Conservation (phyloP, 2,113 vertebrate genomes). For the Hassar affinis region DNA sequence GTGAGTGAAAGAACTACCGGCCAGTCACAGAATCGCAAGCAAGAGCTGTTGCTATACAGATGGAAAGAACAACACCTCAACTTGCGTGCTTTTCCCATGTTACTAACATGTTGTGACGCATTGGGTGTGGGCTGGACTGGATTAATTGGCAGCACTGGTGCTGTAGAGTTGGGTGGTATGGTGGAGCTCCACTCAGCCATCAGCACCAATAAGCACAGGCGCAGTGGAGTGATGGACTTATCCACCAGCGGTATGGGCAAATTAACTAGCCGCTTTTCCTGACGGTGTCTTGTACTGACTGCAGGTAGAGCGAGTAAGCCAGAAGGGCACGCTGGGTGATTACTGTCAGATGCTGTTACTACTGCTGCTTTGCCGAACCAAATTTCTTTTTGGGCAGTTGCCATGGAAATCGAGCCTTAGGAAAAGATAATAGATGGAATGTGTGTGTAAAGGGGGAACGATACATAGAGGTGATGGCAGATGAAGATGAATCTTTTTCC, state of each 20-base stretch:
- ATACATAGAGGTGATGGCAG: constrained; percentile 17
- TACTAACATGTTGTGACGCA: not conserved
- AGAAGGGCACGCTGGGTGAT: constrained; percentile 24
- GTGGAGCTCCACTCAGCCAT: constrained; percentile 28
- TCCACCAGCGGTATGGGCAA: constrained; percentile 59
- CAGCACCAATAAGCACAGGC: constrained; percentile 54
- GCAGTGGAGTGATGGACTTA: constrained; percentile 55
- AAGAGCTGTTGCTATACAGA: not conserved
- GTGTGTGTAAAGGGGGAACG: constrained; percentile 8
- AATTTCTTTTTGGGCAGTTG: constrained; percentile 45
- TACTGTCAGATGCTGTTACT: constrained; percentile 33
- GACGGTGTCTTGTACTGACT: constrained; percentile 28
- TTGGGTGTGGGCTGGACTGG: constrained; percentile 40
- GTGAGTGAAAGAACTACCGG: not conserved
- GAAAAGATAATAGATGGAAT: constrained; percentile 46
- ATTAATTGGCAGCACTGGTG: constrained; percentile 69
- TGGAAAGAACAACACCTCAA: not conserved
- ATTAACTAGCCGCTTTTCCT: constrained; percentile 49
- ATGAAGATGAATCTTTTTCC: not conserved
- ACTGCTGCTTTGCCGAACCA: constrained; percentile 29
- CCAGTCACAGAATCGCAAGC: not conserved
- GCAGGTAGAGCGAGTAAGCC: constrained; percentile 42
- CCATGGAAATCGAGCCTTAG: constrained; percentile 47
- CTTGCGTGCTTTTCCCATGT: not conserved
- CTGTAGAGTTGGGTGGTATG: constrained; percentile 40